A percentile compares a stretch with the other conserved stretches of the same genome.
phyloP scores from a whole-genome alignment of 2,888 invertebrate genomes.

The Tortricodes alternella region DNA sequence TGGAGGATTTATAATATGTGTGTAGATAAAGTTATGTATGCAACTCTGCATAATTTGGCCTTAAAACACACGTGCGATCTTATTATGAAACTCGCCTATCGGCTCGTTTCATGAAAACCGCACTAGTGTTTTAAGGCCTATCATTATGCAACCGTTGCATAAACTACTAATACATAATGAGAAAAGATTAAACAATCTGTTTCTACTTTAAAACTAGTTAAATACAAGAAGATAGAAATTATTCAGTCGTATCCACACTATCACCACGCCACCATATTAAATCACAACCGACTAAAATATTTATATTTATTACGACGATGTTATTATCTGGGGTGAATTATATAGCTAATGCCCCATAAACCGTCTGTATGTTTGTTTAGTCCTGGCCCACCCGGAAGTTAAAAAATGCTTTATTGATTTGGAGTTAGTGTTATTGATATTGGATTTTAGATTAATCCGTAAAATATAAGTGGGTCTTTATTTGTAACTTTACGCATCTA shows the following conservation, averaged over 20 bases:
- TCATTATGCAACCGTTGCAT: too few species aligned
- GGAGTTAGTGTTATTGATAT: constrained; percentile 16
- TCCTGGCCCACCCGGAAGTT: constrained; percentile 61
- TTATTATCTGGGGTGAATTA: constrained; percentile 70
- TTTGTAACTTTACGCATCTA: too few species aligned
- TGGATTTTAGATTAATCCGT: constrained; percentile 23
- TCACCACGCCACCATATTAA: constrained; percentile 53
- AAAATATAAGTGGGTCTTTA: constrained; percentile 22
- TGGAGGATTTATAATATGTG: too few species aligned
- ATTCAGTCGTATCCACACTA: constrained; percentile 38
- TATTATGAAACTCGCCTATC: not conserved
- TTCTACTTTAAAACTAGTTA: too few species aligned
- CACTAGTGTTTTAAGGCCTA: too few species aligned
- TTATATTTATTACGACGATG: constrained; percentile 71
- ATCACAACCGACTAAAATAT: constrained; percentile 73
- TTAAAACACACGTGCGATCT: too few species aligned
- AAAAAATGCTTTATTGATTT: constrained; percentile 26
- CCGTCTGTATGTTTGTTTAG: constrained; percentile 45
- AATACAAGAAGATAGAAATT: too few species aligned
- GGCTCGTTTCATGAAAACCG: not conserved
- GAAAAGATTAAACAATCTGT: too few species aligned
- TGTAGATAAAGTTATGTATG: too few species aligned
- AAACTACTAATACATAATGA: too few species aligned
- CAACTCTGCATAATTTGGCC: too few species aligned
- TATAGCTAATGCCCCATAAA: constrained; percentile 70